Evolutionary conservation across 2,113 vertebrate genomes (phyloP), one percentile per base, ranked within the genome.

Genomic region (Micronycteris hirsuta): DNA sequence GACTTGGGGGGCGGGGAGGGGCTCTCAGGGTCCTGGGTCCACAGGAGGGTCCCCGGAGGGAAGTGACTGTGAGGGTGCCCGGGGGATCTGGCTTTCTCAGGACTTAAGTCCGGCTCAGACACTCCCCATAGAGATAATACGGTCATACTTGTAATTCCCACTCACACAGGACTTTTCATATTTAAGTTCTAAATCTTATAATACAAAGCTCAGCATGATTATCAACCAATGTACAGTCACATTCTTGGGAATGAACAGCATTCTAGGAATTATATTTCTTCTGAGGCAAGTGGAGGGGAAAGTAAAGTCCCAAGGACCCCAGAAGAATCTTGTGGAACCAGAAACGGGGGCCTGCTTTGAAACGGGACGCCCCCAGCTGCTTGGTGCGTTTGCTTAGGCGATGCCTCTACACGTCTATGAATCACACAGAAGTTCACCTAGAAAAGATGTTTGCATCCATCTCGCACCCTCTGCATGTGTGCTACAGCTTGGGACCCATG

Each of bases 141-240:
- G 15, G 24, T 47, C 65, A 28, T 38, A 83, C 36, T 16, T 83
- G 33, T 83, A 49, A 63, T 61, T 86, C 54, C 33, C 76, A 63
- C 28, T 56, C 41, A 24, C 41, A 77, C 7, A 20, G 28, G 80
- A 81, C 20, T 65, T 86, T 45, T 74, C 9, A 31, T 13, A 41
- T 49, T 82, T 70, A 89, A 81, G 74, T 68, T 77, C 43, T 94
- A 61, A 95, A 80, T 76, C 84, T 86, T n/a, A 56, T 54, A 54
- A 54, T 54, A 54, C 52, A 54, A 61, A 83, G 77, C 1, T 77
- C n/a, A 70, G 31, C 17, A 26, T 82, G 81, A 76, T 52, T 61
- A 58, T 28, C 65, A 85, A 74, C 8, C n/a, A 74, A 49, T 0
- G 0, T 38, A 24, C 3, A 89, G 63, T n/a, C 43, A 47, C 5